Conservation (phyloP, 2,888 invertebrate species). For the Carcina quercana region DNA sequence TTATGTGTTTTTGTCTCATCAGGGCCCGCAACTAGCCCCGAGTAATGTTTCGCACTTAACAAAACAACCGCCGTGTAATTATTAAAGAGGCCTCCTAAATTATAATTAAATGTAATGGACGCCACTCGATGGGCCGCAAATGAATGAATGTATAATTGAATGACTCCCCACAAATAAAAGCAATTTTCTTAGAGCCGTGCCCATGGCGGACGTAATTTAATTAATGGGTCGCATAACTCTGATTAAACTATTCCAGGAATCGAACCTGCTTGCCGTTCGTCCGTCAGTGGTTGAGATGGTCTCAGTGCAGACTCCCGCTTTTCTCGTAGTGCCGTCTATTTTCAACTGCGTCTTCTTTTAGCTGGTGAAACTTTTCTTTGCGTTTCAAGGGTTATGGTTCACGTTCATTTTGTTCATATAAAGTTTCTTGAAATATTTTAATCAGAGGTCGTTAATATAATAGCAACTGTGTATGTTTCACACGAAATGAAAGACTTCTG, state of each 20-base stretch:
- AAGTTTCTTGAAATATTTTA: too few species aligned
- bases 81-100: constrained; percentile 46
- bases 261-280: constrained; percentile 1
- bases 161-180: constrained; percentile 63
- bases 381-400: too few species aligned
- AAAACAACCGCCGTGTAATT: constrained; percentile 27
- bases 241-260: constrained; percentile 47
- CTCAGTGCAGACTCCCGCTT: constrained; percentile 4
- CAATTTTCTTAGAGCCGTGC: constrained; percentile 55
- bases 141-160: constrained; percentile 61
- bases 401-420: too few species aligned
- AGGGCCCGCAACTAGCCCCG: not conserved
- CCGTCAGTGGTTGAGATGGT: not conserved
- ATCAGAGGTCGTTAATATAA: too few species aligned
- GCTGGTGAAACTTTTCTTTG: too few species aligned
- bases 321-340: constrained; percentile 21
- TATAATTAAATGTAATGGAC: constrained; percentile 62
- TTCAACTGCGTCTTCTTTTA: constrained; percentile 10
- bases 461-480: too few species aligned
- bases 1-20: not conserved
- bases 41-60: constrained; percentile 18
- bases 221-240: constrained; percentile 57
- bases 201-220: constrained; percentile 51
- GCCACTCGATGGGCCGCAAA: constrained; percentile 51
- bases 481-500: too few species aligned